Conservation (phyloP, 2,888 invertebrate species). For the Crematogaster levior region DNA sequence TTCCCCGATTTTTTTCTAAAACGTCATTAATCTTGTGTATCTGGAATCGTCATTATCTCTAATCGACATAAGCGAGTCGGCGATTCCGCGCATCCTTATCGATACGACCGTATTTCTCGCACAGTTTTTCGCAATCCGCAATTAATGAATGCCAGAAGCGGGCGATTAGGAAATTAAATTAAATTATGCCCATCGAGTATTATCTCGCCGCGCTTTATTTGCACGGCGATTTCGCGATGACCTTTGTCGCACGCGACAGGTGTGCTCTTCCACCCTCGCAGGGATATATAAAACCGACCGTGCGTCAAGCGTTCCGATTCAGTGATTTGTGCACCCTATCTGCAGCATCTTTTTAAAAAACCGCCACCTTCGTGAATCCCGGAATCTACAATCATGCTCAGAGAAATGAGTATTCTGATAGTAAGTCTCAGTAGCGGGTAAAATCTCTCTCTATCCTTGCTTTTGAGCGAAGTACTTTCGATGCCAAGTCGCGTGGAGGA, state of each 20-base stretch:
- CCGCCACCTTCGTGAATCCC: neutral
- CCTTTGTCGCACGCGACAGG: conserved; percentile 51
- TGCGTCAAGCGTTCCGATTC: neutral
- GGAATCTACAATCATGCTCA: conserved; percentile 1
- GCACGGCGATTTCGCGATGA: conserved; percentile 65
- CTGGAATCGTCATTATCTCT: conserved; percentile 8
- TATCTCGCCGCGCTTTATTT: conserved; percentile 73
- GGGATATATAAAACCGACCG: conserved; percentile 24
- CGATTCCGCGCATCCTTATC: conserved; percentile 32
- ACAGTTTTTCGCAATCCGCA: neutral
- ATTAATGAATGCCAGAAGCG: conserved; percentile 52
- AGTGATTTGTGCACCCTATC: neutral
- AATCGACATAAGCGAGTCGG: neutral
- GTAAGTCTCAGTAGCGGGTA: conserved; percentile 57
- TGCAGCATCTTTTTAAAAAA: neutral
- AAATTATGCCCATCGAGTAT: conserved; percentile 61
- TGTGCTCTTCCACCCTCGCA: conserved; percentile 36
- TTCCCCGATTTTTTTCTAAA: neutral
- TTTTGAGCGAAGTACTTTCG: neutral
- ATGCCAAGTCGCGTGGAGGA: neutral
- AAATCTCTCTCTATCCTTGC: neutral
- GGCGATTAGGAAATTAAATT: conserved; percentile 76
- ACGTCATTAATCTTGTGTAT: conserved; percentile 24
- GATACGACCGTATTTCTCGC: conserved; percentile 30
- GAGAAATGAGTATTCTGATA: conserved; percentile 61